Conservation (phyloP, 2,797 vertebrate species). For the Rhinichthys osculus region DNA sequence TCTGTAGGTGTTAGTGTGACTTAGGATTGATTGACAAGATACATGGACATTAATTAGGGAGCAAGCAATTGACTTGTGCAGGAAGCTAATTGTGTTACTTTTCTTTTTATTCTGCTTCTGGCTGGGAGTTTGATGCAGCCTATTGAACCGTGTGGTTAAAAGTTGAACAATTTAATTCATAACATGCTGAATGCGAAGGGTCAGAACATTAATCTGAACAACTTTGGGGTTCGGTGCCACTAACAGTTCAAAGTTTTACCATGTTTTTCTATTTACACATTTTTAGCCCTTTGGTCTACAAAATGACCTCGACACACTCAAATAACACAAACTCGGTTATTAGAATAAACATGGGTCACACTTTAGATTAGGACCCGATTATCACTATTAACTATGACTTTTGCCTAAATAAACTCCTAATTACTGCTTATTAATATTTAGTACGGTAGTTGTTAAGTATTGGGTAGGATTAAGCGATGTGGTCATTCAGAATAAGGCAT, state of each 20-base stretch:
- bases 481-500: not conserved
- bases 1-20: conserved; percentile 20
- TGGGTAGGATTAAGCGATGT: not conserved
- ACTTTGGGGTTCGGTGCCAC: not conserved
- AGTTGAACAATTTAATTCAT: not conserved
- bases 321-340: not conserved
- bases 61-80: not conserved
- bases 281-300: not conserved
- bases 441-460: too few species aligned
- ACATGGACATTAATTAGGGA: not conserved
- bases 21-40: not conserved
- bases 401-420: too few species aligned
- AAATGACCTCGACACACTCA: not conserved
- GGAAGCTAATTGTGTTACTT: not conserved
- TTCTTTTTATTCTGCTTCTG: not conserved
- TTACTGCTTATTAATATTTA: too few species aligned
- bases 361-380: too few species aligned
- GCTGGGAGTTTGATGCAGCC: not conserved
- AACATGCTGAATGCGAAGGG: not conserved
- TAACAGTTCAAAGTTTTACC: not conserved
- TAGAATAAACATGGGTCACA: not conserved
- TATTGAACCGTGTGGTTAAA: not conserved
- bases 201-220: not conserved
- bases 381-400: too few species aligned
- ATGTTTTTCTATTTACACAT: not conserved